phyloP scores from a whole-genome alignment of 2,888 invertebrate genomes.

The Trypoxylon attenuatum region DNA sequence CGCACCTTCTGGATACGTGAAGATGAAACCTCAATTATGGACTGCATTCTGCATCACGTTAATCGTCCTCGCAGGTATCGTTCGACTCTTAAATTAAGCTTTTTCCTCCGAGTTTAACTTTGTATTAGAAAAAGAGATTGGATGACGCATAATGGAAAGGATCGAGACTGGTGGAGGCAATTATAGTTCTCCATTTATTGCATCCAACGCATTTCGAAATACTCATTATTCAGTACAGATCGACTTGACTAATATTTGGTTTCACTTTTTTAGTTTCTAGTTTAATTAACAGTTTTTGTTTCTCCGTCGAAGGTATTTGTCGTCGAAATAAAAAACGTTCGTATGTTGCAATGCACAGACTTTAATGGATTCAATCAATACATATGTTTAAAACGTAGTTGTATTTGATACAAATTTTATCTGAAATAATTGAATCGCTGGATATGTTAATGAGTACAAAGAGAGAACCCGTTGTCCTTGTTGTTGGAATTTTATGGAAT shows the following conservation, averaged over 20 bases:
- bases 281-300: no score
- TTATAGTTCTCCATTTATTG: neutral
- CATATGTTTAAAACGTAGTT: no score
- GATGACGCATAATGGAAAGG: neutral
- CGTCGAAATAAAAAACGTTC: no score
- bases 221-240: no score
- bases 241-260: no score
- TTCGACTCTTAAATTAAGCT: constrained; percentile 1
- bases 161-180: neutral
- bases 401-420: no score
- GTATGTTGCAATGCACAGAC: no score
- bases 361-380: no score
- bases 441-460: constrained; percentile 8
- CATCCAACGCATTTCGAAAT: no score
- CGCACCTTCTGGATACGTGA: neutral
- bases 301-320: no score
- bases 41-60: constrained; percentile 48
- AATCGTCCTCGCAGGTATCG: constrained; percentile 44
- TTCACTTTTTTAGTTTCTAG: no score
- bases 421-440: neutral
- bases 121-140: neutral
- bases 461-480: constrained; percentile 13
- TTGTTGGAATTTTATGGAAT: no score
- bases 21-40: constrained; percentile 46
- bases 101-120: neutral